Evolutionary conservation across 2,797 vertebrate genomes (phyloP).

Genomic region (Malacoctenus gilli): DNA sequence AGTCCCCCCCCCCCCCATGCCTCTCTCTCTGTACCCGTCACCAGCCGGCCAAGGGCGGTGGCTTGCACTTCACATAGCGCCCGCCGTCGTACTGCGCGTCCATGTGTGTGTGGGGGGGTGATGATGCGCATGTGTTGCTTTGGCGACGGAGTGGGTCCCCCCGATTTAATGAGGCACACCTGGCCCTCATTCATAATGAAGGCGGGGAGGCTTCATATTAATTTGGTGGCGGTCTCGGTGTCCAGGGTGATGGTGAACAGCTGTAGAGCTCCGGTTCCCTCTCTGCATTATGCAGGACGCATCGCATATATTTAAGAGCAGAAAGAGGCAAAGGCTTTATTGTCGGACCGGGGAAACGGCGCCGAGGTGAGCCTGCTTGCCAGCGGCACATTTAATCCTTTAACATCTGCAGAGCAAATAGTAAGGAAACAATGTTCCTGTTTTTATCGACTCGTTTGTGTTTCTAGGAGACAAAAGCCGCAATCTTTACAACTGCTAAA

Average conservation of each 20-base stretch:
- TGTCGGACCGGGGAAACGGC: slow-evolving; percentile 42
- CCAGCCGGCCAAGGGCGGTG: slow-evolving; percentile 60
- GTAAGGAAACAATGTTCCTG: too few relatives aligned
- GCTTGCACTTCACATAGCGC: slow-evolving; percentile 46
- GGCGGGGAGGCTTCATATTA: slow-evolving; percentile 79
- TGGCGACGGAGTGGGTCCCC: slow-evolving; percentile 54
- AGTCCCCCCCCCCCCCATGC: slow-evolving; percentile 37
- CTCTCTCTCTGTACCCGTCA: slow-evolving; percentile 55
- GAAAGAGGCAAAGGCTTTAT: slow-evolving; percentile 53
- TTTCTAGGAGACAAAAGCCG: too few relatives aligned
- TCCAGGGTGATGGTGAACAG: slow-evolving; percentile 78
- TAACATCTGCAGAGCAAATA: too few relatives aligned
- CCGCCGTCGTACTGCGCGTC: slow-evolving; percentile 35
- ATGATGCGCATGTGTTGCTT: slow-evolving; percentile 32
- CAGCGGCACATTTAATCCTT: too few relatives aligned
- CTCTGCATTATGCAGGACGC: slow-evolving; percentile 75
- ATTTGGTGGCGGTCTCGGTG: slow-evolving; percentile 73
- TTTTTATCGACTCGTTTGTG: too few relatives aligned
- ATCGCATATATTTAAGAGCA: slow-evolving; percentile 63
- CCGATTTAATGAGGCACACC: slow-evolving; percentile 81
- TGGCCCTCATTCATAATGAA: slow-evolving; percentile 83
- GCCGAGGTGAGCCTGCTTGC: not conserved
- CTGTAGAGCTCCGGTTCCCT: slow-evolving; percentile 69
- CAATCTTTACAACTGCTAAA: too few relatives aligned
- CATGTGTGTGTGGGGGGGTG: slow-evolving; percentile 34